Conservation (phyloP, 2,888 invertebrate genomes). For the Cheilosia vernalis region DNA sequence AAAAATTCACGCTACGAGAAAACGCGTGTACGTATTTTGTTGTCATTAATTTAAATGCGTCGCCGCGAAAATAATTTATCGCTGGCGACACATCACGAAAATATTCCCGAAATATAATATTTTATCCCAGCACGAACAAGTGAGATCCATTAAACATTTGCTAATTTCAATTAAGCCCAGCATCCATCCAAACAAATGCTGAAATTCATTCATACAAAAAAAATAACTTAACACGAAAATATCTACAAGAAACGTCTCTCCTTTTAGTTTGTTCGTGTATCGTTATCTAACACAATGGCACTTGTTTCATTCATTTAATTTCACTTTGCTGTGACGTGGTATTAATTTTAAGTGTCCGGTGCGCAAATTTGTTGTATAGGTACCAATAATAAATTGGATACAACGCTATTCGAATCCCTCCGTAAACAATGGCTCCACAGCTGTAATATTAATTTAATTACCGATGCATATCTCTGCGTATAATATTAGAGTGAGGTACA, state of each 20-base stretch:
- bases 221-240: constrained; percentile 36
- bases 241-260: constrained; percentile 20
- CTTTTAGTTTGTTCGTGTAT: neutral
- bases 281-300: constrained; percentile 65
- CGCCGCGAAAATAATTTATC: constrained; percentile 44
- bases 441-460: constrained; percentile 63
- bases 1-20: neutral
- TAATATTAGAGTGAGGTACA: constrained; percentile 36
- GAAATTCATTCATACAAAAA: constrained; percentile 43
- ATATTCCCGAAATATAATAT: constrained; percentile 48
- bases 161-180: constrained; percentile 60
- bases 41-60: neutral
- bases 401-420: constrained; percentile 12
- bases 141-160: constrained; percentile 62
- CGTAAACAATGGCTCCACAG: constrained; percentile 66
- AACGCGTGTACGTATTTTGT: neutral
- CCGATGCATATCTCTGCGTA: constrained; percentile 24
- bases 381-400: constrained; percentile 59
- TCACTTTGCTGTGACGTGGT: constrained; percentile 31
- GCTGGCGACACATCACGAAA: constrained; percentile 35
- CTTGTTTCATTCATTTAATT: constrained; percentile 74
- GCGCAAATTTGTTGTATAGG: constrained; percentile 15
- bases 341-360: constrained; percentile 68
- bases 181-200: constrained; percentile 43
- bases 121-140: constrained; percentile 41